Evolutionary conservation across 2,888 invertebrate genomes (phyloP).

Genomic region (Drosophila affinis): DNA sequence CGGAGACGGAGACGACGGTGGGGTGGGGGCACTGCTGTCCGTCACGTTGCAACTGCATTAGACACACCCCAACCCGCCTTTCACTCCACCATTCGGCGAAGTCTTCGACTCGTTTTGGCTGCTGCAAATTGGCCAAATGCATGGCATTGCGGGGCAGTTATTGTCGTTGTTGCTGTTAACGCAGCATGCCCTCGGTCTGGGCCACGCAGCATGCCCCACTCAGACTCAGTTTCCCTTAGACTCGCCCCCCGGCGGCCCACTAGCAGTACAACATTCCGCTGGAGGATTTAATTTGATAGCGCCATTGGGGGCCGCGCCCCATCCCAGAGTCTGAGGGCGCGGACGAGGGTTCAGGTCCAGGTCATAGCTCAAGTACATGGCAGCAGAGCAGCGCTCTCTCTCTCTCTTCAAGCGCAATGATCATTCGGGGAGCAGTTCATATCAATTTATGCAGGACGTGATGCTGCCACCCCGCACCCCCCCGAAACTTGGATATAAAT

Average conservation of each 20-base stretch:
- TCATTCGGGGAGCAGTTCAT: constrained; percentile 46
- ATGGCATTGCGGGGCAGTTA: constrained; percentile 7
- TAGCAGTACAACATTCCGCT: constrained; percentile 17
- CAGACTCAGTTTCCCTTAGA: too few relatives aligned
- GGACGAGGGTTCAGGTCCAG: neutral
- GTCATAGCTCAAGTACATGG: constrained; percentile 13
- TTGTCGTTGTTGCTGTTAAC: constrained; percentile 1
- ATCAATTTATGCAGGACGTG: constrained; percentile 60
- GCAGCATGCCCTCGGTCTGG: neutral
- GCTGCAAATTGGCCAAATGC: constrained; percentile 32
- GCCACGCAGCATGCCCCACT: neutral
- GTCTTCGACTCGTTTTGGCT: constrained; percentile 1
- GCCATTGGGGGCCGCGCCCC: neutral
- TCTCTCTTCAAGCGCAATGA: constrained; percentile 20
- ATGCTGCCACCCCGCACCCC: constrained; percentile 4
- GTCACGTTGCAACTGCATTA: constrained; percentile 35
- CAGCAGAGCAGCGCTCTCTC: neutral
- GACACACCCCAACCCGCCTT: neutral
- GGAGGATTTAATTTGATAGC: constrained; percentile 49
- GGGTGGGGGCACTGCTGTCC: constrained; percentile 11
- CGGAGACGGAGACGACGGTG: too few relatives aligned
- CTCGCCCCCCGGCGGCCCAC: neutral
- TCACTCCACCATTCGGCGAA: neutral
- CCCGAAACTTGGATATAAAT: constrained; percentile 27
- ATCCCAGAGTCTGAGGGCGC: too few relatives aligned